These are phyloP conservation scores for Oreochromis grahami DNA, from an alignment of 2,797 vertebrate genomes.

Conservation along the genomic window DNA sequence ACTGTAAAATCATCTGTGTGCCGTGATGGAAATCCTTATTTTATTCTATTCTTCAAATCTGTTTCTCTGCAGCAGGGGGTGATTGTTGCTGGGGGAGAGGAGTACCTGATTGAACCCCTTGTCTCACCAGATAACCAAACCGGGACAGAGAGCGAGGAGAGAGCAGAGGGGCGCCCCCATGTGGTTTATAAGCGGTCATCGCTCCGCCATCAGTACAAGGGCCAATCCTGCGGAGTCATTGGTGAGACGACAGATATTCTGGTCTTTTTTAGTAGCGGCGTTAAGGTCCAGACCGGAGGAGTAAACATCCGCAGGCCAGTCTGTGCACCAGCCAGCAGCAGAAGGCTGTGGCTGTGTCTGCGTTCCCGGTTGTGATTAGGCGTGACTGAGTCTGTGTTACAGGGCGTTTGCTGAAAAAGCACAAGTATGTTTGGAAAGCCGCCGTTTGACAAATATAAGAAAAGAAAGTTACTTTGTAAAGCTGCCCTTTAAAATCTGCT, in stretches of 20 bases:
- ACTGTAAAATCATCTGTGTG: conserved; percentile 3
- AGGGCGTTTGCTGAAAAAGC: conserved; percentile 38
- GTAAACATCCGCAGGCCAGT: neutral
- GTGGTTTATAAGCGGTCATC: conserved; percentile 98
- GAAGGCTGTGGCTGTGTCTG: conserved; percentile 23
- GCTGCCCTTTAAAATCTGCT: neutral
- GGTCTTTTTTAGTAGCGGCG: neutral
- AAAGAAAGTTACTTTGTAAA: neutral
- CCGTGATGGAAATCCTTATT: conserved; percentile 17
- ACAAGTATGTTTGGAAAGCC: conserved; percentile 22
- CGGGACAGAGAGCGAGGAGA: conserved; percentile 54
- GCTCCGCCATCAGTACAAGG: conserved; percentile 92
- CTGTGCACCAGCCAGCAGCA: conserved; percentile 16
- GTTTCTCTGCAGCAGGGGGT: conserved; percentile 87
- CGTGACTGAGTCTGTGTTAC: conserved; percentile 29
- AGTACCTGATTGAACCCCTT: conserved; percentile 97
- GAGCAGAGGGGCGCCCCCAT: conserved; percentile 88
- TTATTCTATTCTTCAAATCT: conserved; percentile 38
- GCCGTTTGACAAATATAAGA: conserved; percentile 11
- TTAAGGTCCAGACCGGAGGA: conserved; percentile 2
- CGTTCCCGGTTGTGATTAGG: conserved; percentile 23
- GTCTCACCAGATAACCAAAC: conserved; percentile 80
- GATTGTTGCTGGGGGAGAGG: conserved; percentile 93
- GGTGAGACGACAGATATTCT: conserved; percentile 76
- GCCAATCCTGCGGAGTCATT: conserved; percentile 93